Evolutionary conservation across 2,113 vertebrate species (phyloP).

Genomic region (Herpetotheres cachinnans): DNA sequence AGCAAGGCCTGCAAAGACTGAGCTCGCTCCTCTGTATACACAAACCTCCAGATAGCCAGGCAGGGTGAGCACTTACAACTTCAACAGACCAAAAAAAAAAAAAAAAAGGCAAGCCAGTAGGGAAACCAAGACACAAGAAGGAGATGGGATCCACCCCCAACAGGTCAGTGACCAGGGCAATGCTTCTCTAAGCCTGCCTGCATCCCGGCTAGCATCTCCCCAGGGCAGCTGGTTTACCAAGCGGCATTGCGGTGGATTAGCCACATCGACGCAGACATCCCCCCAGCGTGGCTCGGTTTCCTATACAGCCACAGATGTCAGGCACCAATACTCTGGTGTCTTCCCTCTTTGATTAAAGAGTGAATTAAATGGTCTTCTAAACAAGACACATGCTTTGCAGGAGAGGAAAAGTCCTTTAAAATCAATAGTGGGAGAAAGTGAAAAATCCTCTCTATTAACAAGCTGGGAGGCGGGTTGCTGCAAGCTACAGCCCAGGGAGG

Average conservation of each 20-base stretch:
- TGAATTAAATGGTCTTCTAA: constrained; percentile 23
- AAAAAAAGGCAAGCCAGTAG: not conserved
- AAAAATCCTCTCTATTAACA: not conserved
- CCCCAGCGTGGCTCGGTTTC: accelerated
- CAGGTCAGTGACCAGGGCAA: not conserved
- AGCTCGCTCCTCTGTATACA: not conserved
- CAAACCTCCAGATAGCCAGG: not conserved
- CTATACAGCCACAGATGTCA: not conserved
- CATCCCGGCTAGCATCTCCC: not conserved
- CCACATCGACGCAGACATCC: not conserved
- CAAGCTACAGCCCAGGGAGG: not conserved
- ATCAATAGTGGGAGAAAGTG: not conserved
- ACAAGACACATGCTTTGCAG: not conserved
- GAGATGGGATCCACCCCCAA: not conserved
- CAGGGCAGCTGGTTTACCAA: not conserved
- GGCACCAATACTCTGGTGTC: not conserved
- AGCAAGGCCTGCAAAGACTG: not conserved
- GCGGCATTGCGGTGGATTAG: not conserved
- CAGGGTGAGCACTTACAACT: not conserved
- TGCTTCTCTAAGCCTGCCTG: not conserved
- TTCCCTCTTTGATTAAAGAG: not conserved
- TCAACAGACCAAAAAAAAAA: not conserved
- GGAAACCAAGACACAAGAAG: not conserved
- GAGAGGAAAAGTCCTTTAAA: not conserved
- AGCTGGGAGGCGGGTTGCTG: not conserved